These are phyloP conservation scores for Peromyscus leucopus DNA, from an alignment of 2,113 vertebrate species.

Conservation along the genomic window DNA sequence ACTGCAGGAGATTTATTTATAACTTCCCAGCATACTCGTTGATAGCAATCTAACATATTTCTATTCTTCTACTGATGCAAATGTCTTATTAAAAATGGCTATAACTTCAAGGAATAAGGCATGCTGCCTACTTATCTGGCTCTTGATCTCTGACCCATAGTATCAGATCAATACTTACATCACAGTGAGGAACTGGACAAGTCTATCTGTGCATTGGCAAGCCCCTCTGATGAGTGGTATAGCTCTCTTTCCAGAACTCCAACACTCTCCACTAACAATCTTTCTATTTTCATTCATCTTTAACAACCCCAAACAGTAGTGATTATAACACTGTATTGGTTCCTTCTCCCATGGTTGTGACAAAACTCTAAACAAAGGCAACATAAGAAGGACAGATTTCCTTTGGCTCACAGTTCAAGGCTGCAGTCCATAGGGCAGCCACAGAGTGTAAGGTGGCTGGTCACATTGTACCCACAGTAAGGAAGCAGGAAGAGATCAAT, in stretches of 20 bases:
- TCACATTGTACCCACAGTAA: neutral
- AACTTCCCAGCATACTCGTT: neutral
- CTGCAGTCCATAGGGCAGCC: neutral
- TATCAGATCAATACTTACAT: neutral
- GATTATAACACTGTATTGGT: neutral
- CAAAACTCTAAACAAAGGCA: neutral
- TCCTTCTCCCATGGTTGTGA: neutral
- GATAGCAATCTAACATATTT: neutral
- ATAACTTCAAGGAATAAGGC: neutral
- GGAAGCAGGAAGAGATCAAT: neutral
- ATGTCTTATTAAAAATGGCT: slow-evolving; percentile 16
- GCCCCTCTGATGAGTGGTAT: neutral
- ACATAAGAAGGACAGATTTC: neutral
- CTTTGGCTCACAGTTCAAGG: neutral
- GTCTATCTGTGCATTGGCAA: neutral
- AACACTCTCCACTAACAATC: neutral
- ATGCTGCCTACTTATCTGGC: neutral
- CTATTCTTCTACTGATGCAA: neutral
- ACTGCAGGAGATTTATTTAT: neutral
- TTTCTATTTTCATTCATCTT: neutral
- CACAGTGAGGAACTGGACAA: neutral
- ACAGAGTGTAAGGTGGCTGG: neutral
- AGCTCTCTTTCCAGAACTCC: neutral
- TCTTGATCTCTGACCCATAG: neutral
- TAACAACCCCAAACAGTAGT: slow-evolving; percentile 3